A percentile compares a stretch with the other conserved stretches of the same genome.
phyloP scores from a whole-genome alignment of 2,113 vertebrate species.

The Podocnemis expansa region DNA sequence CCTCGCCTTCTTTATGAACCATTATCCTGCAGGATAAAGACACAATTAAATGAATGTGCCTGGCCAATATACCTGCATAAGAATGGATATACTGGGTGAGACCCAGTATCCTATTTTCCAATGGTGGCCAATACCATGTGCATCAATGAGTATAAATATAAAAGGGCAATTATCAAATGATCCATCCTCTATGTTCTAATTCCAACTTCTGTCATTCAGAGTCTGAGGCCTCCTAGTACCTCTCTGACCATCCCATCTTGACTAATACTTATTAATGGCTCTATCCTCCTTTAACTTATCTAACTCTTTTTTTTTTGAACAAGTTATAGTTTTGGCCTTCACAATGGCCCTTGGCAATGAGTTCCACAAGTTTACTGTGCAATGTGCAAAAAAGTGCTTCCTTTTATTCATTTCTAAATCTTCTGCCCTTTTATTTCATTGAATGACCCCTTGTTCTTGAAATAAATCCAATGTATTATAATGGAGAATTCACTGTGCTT shows the following conservation, averaged over 20 bases:
- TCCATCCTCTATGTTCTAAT: not conserved
- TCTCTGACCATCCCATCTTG: not conserved
- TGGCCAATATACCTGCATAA: not conserved
- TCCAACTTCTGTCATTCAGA: not conserved
- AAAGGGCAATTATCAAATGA: not conserved
- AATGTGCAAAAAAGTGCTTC: not conserved
- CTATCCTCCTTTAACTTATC: not conserved
- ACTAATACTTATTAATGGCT: not conserved
- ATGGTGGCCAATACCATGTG: not conserved
- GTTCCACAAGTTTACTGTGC: not conserved
- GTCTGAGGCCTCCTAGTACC: not conserved
- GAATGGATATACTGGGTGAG: not conserved
- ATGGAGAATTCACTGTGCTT: not conserved
- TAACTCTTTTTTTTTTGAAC: not conserved
- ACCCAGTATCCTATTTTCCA: not conserved
- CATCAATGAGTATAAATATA: not conserved
- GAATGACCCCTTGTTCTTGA: not conserved
- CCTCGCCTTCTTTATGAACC: not conserved
- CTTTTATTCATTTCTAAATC: not conserved
- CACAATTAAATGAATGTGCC: not conserved
- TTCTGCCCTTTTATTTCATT: not conserved
- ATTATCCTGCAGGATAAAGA: not conserved
- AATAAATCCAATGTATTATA: slow-evolving; percentile 1
- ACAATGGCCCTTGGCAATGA: not conserved
- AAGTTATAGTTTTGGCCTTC: not conserved